These are phyloP conservation scores for Dryas iulia DNA, from an alignment of 1,140 invertebrate genomes.

Conservation along the genomic window DNA sequence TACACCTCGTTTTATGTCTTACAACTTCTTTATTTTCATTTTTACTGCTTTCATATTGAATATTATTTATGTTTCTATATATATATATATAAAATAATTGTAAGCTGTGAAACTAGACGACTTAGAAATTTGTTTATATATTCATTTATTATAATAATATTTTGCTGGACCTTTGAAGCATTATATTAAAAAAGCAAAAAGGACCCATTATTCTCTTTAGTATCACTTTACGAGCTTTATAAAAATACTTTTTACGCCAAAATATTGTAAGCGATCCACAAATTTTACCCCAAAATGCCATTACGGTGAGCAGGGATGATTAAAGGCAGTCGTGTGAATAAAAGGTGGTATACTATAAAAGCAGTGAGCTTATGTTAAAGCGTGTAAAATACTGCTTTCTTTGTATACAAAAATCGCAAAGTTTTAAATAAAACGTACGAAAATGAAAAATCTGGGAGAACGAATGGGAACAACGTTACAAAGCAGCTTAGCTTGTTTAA, in stretches of 20 bases:
- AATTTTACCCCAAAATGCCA: slow-evolving; percentile 13
- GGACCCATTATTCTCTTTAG: not conserved
- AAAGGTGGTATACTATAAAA: slow-evolving; percentile 14
- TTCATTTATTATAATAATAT: not conserved
- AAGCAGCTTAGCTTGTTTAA: slow-evolving; percentile 16
- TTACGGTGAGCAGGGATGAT: slow-evolving; percentile 6
- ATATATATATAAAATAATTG: too few relatives aligned
- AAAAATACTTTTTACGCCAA: slow-evolving; percentile 4
- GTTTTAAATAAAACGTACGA: slow-evolving; percentile 15
- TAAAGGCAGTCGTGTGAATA: slow-evolving; percentile 16
- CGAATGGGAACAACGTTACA: slow-evolving; percentile 6
- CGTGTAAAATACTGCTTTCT: slow-evolving; percentile 10
- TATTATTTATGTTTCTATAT: too few relatives aligned
- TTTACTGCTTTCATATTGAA: not conserved
- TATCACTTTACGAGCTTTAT: slow-evolving; percentile 9
- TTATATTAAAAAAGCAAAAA: not conserved
- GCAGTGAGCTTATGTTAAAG: slow-evolving; percentile 16
- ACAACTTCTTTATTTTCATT: not conserved
- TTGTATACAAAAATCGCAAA: slow-evolving; percentile 13
- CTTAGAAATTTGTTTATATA: not conserved
- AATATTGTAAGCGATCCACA: slow-evolving; percentile 8
- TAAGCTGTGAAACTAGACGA: not conserved
- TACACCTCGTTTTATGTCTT: not conserved
- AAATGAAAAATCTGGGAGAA: slow-evolving; percentile 9
- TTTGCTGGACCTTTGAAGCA: not conserved